A percentile compares a stretch with the other conserved stretches of the same genome.
phyloP scores from a whole-genome alignment of 2,113 vertebrate genomes.

The Lagopus muta region DNA sequence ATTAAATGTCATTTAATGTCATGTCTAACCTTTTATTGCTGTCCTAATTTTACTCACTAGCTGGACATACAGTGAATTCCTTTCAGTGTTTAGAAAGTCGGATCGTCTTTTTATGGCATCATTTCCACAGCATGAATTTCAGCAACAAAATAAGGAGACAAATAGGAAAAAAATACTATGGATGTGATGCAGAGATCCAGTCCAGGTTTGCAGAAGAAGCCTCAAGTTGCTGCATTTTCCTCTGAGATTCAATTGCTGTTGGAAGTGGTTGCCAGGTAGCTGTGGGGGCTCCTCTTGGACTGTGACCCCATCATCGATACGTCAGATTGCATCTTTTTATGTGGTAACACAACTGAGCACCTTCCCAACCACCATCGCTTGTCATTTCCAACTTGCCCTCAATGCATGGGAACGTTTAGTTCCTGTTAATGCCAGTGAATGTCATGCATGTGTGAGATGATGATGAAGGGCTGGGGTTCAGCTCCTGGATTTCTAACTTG shows the following conservation, averaged over 20 bases:
- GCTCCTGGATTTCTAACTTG: background rate
- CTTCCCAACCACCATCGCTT: background rate
- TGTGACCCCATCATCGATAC: background rate
- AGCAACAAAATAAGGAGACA: background rate
- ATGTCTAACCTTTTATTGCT: conserved; percentile 36
- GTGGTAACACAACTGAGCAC: background rate
- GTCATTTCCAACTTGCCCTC: background rate
- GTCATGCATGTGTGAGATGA: background rate
- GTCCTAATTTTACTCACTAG: conserved; percentile 45
- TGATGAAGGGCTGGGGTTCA: background rate
- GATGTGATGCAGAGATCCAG: background rate
- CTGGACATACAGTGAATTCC: background rate
- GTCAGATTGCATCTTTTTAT: background rate
- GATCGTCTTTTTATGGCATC: background rate
- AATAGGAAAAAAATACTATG: background rate
- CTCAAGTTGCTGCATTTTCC: background rate
- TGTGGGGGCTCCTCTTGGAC: background rate
- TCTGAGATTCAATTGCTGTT: background rate
- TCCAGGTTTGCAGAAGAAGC: background rate
- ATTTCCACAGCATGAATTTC: background rate
- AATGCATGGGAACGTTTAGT: background rate
- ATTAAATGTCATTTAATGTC: conserved; percentile 39
- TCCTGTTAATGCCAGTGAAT: background rate
- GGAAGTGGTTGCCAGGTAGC: background rate
- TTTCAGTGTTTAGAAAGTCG: background rate